Base-by-base conservation (phyloP, 2,888 invertebrate genomes). In the Macaria liturata region DNA sequence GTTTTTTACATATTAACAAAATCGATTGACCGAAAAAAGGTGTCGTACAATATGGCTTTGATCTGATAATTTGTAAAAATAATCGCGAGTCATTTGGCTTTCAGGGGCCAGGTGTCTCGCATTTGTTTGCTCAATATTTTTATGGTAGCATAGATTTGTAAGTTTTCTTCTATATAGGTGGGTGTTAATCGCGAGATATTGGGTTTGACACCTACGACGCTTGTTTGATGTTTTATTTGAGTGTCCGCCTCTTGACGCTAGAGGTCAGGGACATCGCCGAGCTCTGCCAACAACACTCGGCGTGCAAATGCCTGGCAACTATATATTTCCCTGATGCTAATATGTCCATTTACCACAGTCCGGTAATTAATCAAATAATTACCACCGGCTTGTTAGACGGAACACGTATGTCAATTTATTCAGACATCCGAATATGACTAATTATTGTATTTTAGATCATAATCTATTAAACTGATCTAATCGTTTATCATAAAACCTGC, bases 151-250 rank as follows among this genome's bases (percentile, higher is more conserved):
- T 49, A 48, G 52, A 64, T 67, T 61, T 64, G 65, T 69, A 62
- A 61, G 62, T 64, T 63, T 65, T 67, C 65, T 58, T 59, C 71
- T 67, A 31, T 70, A 70, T 53, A 64, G 67, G 72, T 52, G 64
- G 59, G 80, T 79, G 81, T 75, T 71, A 82, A 81, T 74, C 70
- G 68, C 67, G 72, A 68, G 64, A 68, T 82, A 77, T 83, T 82
- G 77, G 67, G 80, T 82, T 84, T 86, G 69, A 78, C 86, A 81
- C 81, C 72, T 79, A 68, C 70, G 62, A 67, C 80, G 70, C 81
- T 81, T 83, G 72, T 72, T 69, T 68, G 78, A 73, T 70, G 70
- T 69, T 79, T 79, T 72, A 74, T 71, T 72, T 76, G 73, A 73
- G 69, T 74, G 74, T 78, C 72, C 72, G 71, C 69, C 70, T 76